Conservation (phyloP, 2,113 vertebrate species). For the human (Homo sapiens) region DNA sequence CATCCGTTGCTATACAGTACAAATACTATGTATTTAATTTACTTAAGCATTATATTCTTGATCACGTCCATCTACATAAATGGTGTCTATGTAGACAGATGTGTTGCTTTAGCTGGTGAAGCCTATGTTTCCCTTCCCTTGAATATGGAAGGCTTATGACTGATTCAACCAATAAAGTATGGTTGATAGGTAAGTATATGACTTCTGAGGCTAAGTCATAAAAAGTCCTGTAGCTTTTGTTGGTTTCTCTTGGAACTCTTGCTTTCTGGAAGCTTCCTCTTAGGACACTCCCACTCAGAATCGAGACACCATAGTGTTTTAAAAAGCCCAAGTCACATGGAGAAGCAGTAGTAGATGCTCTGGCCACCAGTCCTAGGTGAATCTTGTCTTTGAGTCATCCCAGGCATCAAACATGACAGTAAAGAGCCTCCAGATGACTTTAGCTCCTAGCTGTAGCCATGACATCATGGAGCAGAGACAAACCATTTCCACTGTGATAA, state of each 20-base stretch:
- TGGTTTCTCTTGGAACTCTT: not conserved
- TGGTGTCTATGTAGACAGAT: not conserved
- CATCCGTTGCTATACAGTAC: not conserved
- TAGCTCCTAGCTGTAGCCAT: not conserved
- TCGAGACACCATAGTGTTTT: not conserved
- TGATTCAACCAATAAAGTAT: not conserved
- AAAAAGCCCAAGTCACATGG: not conserved
- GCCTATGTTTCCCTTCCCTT: not conserved
- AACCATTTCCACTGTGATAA: not conserved
- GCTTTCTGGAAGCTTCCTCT: conserved; percentile 16
- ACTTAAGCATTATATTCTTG: not conserved
- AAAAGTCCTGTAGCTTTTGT: not conserved
- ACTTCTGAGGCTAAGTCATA: not conserved
- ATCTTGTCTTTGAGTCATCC: not conserved
- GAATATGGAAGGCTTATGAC: not conserved
- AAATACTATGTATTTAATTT: not conserved
- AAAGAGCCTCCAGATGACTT: not conserved
- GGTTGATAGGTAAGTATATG: not conserved
- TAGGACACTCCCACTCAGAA: not conserved
- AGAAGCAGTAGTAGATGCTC: not conserved
- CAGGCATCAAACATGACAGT: not conserved
- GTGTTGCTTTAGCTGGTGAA: not conserved
- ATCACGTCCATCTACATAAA: not conserved
- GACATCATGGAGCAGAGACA: not conserved
- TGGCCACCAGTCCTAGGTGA: not conserved